Percentiles rank a stretch among this genome's conserved stretches.
These are phyloP conservation scores for Adrianichthys oophorus DNA, from an alignment of 2,797 vertebrate species.

Conservation along the genomic window DNA sequence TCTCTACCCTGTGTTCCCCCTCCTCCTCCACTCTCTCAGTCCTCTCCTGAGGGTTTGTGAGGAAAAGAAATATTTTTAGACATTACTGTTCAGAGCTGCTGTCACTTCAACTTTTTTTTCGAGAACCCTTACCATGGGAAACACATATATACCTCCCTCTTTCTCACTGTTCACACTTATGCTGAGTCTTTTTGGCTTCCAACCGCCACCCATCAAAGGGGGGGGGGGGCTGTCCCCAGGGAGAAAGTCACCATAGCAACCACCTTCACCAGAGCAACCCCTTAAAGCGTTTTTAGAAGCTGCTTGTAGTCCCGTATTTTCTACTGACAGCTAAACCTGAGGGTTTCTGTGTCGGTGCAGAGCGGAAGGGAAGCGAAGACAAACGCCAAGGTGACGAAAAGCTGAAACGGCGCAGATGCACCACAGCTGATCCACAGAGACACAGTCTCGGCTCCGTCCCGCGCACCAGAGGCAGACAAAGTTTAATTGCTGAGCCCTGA, in stretches of 20 bases:
- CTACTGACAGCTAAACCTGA: slow-evolving; percentile 43
- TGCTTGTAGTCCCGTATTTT: slow-evolving; percentile 45
- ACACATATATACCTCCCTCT: slow-evolving; percentile 68
- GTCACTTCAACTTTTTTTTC: slow-evolving; percentile 64
- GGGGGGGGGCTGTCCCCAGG: slow-evolving; percentile 60
- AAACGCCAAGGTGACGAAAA: slow-evolving; percentile 19
- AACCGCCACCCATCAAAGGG: slow-evolving; percentile 70
- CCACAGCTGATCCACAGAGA: slow-evolving; percentile 38
- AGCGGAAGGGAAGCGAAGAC: slow-evolving; percentile 12
- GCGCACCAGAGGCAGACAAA: slow-evolving; percentile 45
- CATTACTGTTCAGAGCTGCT: slow-evolving; percentile 65
- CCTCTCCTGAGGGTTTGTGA: slow-evolving; percentile 74
- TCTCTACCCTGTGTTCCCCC: slow-evolving; percentile 37
- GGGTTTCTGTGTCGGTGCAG: slow-evolving; percentile 30
- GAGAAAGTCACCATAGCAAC: slow-evolving; percentile 80
- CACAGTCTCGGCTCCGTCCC: slow-evolving; percentile 15
- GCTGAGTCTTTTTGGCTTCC: slow-evolving; percentile 71
- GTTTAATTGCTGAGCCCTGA: slow-evolving; percentile 50
- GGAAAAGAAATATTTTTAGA: slow-evolving; percentile 82
- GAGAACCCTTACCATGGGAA: slow-evolving; percentile 78
- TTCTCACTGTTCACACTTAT: slow-evolving; percentile 68
- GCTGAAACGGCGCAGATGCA: slow-evolving; percentile 42
- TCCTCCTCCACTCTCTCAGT: slow-evolving; percentile 51
- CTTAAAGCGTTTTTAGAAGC: slow-evolving; percentile 65
- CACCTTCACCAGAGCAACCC: slow-evolving; percentile 72